A percentile compares a stretch with the other conserved stretches of the same genome.
phyloP scores from a whole-genome alignment of 2,113 vertebrate genomes.

The Halichoerus grypus region DNA sequence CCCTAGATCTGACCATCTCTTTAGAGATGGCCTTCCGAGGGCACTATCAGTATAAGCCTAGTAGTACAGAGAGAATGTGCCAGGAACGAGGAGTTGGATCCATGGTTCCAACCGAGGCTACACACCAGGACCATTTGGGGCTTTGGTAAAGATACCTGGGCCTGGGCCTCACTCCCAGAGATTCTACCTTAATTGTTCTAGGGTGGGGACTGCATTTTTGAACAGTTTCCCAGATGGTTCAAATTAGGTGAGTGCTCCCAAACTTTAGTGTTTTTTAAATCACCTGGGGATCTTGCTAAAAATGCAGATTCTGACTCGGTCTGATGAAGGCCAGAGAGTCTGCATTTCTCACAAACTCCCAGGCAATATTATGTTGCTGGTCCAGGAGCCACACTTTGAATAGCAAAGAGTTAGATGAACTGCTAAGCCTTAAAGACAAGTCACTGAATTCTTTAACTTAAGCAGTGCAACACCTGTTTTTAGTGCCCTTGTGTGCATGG shows the following conservation, averaged over 20 bases:
- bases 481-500: background rate
- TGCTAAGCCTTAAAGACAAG: background rate
- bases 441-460: background rate
- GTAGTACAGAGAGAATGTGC: background rate
- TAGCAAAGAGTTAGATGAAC: background rate
- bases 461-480: background rate
- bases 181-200: background rate
- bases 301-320: background rate
- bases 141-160: background rate
- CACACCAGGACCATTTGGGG: background rate
- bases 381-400: background rate
- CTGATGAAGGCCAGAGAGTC: background rate
- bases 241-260: background rate
- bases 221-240: background rate
- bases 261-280: background rate
- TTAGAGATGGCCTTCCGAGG: background rate
- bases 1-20: background rate
- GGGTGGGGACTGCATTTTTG: background rate
- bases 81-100: background rate
- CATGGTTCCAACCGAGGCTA: background rate
- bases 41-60: background rate
- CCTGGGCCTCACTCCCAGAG: background rate
- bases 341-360: background rate
- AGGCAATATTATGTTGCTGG: background rate
- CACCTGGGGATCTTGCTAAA: background rate